A percentile compares a stretch with the other conserved stretches of the same genome.
These are phyloP conservation scores for Coluber constrictor DNA, from an alignment of 2,797 vertebrate species.

Conservation along the genomic window DNA sequence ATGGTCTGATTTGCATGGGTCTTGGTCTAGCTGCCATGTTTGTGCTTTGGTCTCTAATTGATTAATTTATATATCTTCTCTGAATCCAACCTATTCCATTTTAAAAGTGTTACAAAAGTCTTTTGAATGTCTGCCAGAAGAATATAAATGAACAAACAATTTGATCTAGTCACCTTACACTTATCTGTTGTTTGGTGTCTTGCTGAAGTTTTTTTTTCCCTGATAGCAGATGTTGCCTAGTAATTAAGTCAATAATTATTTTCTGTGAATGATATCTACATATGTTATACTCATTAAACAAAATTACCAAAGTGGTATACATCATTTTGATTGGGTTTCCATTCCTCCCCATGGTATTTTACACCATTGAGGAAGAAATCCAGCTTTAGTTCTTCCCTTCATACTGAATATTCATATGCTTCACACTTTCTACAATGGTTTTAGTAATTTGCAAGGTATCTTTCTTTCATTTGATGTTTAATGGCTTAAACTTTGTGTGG, in stretches of 20 bases:
- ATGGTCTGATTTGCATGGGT: not conserved
- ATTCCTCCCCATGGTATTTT: not conserved
- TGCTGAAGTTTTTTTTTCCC: not conserved
- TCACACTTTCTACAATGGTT: not conserved
- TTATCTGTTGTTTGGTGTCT: not conserved
- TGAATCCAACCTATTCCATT: not conserved
- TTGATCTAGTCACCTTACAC: not conserved
- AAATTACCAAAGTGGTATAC: not conserved
- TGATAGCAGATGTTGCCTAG: not conserved
- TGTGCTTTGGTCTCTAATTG: not conserved
- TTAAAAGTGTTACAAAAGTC: not conserved
- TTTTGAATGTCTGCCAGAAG: not conserved
- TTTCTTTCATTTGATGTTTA: not conserved
- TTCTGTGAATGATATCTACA: not conserved
- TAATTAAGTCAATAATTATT: not conserved
- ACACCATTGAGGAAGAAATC: not conserved
- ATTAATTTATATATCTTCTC: not conserved
- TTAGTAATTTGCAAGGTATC: not conserved
- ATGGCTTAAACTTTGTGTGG: not conserved
- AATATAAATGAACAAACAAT: not conserved
- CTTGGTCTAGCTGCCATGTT: not conserved
- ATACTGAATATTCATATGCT: not conserved
- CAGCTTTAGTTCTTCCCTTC: not conserved
- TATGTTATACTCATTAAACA: not conserved
- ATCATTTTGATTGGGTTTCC: not conserved